Evolutionary conservation across 2,888 invertebrate species (phyloP).

Genomic region (Gastracanthus pulcherrimus): DNA sequence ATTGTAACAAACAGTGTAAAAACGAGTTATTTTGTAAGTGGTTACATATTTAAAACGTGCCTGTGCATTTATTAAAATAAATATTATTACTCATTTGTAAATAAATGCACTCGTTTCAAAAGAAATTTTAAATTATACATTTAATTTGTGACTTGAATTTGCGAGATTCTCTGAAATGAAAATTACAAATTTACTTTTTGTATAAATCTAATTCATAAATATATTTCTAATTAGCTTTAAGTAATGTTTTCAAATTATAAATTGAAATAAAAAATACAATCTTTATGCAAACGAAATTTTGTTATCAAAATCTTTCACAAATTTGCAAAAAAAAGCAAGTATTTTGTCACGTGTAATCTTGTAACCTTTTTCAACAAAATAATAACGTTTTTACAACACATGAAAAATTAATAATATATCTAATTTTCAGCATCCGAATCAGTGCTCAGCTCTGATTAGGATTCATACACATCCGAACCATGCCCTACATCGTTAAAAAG

Average conservation of each 20-base stretch:
- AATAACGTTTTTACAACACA: background rate
- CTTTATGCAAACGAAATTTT: no score
- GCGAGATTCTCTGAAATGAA: no score
- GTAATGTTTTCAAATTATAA: no score
- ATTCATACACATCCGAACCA: constrained; percentile 15
- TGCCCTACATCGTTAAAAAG: background rate
- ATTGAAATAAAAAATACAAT: no score
- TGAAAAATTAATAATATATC: background rate
- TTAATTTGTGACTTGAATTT: no score
- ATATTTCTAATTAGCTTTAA: no score
- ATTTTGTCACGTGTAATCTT: no score
- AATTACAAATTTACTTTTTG: no score
- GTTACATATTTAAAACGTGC: constrained; percentile 22
- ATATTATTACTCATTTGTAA: background rate
- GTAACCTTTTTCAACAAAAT: background rate
- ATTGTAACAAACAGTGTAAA: background rate
- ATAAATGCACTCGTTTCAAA: no score
- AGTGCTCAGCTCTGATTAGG: constrained; percentile 24
- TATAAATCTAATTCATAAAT: no score
- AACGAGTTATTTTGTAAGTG: background rate
- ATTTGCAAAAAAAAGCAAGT: background rate
- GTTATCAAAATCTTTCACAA: background rate
- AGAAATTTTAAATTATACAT: no score
- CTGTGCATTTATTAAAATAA: no score
- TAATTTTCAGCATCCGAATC: constrained; percentile 16